Evolutionary conservation across 2,888 invertebrate species (phyloP).

Genomic region (Eristalis pertinax): DNA sequence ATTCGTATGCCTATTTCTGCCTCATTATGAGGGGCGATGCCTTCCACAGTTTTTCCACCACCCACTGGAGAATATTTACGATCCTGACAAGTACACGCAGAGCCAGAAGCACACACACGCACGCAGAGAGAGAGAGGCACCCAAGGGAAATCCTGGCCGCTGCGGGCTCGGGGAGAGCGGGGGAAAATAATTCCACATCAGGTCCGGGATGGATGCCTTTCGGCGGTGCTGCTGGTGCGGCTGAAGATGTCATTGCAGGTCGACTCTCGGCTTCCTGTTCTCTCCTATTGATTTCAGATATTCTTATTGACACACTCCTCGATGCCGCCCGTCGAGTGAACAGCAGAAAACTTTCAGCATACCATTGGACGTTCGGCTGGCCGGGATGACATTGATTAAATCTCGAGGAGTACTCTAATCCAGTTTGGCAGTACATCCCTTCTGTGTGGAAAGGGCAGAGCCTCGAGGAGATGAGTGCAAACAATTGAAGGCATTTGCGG

Average conservation of each 20-base stretch:
- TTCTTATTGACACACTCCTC: not conserved
- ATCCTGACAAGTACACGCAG: conserved; percentile 17
- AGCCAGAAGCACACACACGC: no score
- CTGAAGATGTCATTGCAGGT: conserved; percentile 10
- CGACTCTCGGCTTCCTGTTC: not conserved
- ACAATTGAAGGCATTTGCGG: no score
- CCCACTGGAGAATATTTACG: conserved; percentile 23
- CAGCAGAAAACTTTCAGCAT: conserved; percentile 16
- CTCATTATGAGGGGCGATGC: conserved; percentile 30
- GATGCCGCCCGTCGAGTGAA: not conserved
- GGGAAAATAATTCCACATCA: conserved; percentile 36
- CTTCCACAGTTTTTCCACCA: not conserved
- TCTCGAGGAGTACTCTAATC: not conserved
- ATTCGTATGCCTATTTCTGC: conserved; percentile 54
- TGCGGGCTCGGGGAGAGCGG: not conserved
- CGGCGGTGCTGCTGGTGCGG: not conserved
- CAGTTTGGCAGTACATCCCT: not conserved
- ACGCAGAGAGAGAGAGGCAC: not conserved
- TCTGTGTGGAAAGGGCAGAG: not conserved
- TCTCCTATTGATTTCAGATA: conserved; percentile 33
- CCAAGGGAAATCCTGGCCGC: not conserved
- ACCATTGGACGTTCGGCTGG: not conserved
- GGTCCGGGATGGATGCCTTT: conserved; percentile 11
- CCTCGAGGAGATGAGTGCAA: not conserved
- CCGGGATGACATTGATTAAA: not conserved